phyloP scores from a whole-genome alignment of 2,888 invertebrate species.

The Melinaea menophilus region DNA sequence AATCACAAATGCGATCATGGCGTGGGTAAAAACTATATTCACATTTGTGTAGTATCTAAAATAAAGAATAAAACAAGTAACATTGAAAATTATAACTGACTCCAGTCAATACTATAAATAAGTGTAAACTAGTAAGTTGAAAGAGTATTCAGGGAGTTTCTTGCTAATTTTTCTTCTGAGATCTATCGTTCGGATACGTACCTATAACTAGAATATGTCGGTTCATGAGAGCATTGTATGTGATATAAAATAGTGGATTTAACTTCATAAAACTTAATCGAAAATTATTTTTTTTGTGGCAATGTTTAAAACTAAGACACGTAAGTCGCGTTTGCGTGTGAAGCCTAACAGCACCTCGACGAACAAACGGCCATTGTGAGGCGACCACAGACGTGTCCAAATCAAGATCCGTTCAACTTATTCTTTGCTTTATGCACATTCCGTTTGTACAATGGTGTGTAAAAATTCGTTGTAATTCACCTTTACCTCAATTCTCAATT shows the following conservation, averaged over 20 bases:
- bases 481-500: not conserved
- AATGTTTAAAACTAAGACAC: not conserved
- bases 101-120: too few species aligned
- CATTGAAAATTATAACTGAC: too few species aligned
- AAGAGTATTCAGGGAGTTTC: too few species aligned
- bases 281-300: not conserved
- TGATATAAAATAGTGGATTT: too few species aligned
- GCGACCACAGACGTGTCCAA: constrained; percentile 13
- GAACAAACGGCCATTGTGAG: constrained; percentile 22
- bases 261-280: too few species aligned
- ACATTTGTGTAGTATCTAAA: too few species aligned
- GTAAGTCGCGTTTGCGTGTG: constrained; percentile 4
- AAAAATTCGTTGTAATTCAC: not conserved
- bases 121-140: too few species aligned
- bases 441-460: constrained; percentile 11
- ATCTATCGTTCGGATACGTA: too few species aligned
- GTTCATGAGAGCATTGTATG: too few species aligned
- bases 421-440: constrained; percentile 16
- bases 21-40: not conserved
- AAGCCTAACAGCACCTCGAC: constrained; percentile 5
- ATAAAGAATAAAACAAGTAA: too few species aligned
- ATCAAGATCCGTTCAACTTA: constrained; percentile 17
- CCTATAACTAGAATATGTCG: too few species aligned
- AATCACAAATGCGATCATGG: not conserved
- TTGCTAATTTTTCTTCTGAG: too few species aligned